phyloP scores from a whole-genome alignment of 2,888 invertebrate genomes.

The Agrotis exclamationis region DNA sequence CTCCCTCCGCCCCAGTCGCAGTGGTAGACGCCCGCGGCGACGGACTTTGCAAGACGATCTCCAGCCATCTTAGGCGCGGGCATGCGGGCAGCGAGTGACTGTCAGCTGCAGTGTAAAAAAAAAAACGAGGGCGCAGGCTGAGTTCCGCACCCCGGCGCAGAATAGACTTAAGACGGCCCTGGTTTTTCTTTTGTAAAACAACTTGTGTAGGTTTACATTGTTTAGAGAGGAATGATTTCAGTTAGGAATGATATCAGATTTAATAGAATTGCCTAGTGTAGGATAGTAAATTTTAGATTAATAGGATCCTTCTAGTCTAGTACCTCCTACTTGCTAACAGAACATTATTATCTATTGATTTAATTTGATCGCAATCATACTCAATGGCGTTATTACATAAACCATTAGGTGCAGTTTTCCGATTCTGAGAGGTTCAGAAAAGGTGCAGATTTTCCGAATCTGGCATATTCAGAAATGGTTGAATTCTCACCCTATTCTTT shows the following conservation, averaged over 20 bases:
- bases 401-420: neutral
- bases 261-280: constrained; percentile 36
- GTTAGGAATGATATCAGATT: constrained; percentile 24
- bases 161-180: no score
- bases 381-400: neutral
- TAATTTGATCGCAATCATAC: neutral
- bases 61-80: no score
- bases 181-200: constrained; percentile 7
- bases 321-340: neutral
- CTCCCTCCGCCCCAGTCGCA: no score
- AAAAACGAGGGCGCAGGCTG: no score
- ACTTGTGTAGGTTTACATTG: constrained; percentile 12
- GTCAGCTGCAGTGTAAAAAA: no score
- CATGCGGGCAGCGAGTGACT: no score
- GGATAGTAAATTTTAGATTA: constrained; percentile 20
- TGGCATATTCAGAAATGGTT: neutral
- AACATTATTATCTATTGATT: neutral
- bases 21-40: no score
- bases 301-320: constrained; percentile 1
- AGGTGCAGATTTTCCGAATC: neutral
- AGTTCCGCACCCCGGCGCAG: no score
- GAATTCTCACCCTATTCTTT: neutral
- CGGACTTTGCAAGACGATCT: no score
- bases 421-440: neutral
- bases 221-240: constrained; percentile 8